Conservation (phyloP, 2,888 invertebrate genomes). For the Lasioglossum villosulum region DNA sequence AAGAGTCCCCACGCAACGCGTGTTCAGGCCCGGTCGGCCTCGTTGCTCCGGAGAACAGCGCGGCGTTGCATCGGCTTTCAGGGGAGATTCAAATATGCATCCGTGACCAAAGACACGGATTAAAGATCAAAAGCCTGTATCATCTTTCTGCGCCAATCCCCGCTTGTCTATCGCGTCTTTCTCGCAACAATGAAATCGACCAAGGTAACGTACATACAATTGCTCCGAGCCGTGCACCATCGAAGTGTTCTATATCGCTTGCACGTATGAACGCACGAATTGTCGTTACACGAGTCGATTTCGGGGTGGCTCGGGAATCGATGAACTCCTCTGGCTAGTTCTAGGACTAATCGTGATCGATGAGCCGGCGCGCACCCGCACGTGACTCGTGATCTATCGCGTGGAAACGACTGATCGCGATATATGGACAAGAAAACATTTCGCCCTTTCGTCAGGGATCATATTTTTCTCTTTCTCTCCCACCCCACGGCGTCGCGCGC, state of each 20-base stretch:
- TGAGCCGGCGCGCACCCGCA: constrained; percentile 55
- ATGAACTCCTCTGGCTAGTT: constrained; percentile 63
- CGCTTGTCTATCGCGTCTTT: not conserved
- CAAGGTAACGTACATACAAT: not conserved
- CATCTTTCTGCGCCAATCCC: not conserved
- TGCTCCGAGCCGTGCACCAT: not conserved
- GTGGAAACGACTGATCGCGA: constrained; percentile 61
- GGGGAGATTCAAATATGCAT: constrained; percentile 48
- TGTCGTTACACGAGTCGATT: constrained; percentile 54
- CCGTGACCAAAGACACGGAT: constrained; percentile 40
- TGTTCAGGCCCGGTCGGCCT: constrained; percentile 8
- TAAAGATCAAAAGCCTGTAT: constrained; percentile 50
- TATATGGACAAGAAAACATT: constrained; percentile 48
- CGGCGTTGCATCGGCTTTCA: constrained; percentile 37
- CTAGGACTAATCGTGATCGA: constrained; percentile 67
- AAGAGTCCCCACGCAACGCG: constrained; percentile 38
- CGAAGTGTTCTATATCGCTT: not conserved
- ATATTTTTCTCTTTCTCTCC: not conserved
- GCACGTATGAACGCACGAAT: constrained; percentile 45
- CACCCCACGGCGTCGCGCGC: not conserved
- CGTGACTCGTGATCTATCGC: constrained; percentile 65
- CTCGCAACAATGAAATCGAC: not conserved
- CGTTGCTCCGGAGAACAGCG: constrained; percentile 2
- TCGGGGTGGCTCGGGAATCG: constrained; percentile 55
- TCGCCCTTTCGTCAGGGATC: constrained; percentile 41